These are phyloP conservation scores for Protobothrops mucrosquamatus DNA, from an alignment of 2,113 vertebrate species.

Conservation along the genomic window DNA sequence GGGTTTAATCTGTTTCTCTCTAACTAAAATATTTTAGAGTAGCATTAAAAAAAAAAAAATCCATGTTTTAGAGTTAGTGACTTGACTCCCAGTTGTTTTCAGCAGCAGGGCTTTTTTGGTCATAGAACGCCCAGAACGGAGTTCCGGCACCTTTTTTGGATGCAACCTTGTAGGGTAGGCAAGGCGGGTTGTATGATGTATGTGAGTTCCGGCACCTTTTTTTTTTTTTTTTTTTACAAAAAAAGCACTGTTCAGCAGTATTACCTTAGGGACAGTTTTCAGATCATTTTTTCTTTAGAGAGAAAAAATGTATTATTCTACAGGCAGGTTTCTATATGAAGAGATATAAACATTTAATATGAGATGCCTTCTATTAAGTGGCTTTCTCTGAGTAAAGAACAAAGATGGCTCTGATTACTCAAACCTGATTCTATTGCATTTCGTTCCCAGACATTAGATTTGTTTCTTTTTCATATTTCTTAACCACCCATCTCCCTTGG, in stretches of 20 bases:
- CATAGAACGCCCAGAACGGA: no score
- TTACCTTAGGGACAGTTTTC: constrained; percentile 53
- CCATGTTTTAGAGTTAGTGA: constrained; percentile 40
- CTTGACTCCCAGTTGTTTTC: constrained; percentile 37
- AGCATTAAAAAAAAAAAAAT: background rate
- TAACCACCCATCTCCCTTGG: background rate
- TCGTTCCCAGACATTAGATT: background rate
- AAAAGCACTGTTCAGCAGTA: background rate
- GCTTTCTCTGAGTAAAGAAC: constrained; percentile 32
- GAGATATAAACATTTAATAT: background rate
- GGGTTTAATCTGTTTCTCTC: constrained; percentile 41
- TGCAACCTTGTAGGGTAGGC: no score
- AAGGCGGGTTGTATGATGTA: no score
- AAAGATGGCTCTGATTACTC: background rate
- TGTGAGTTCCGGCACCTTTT: no score
- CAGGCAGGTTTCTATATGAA: background rate
- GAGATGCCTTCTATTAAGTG: background rate
- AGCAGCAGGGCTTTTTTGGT: background rate
- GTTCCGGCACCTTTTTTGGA: no score
- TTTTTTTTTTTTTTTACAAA: no score
- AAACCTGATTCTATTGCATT: background rate
- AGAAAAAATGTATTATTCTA: background rate
- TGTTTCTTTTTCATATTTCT: background rate
- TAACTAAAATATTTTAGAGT: constrained; percentile 39
- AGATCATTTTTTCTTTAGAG: background rate